Evolutionary conservation across 2,113 vertebrate genomes (phyloP).

Genomic region (Hyperoodon ampullatus): DNA sequence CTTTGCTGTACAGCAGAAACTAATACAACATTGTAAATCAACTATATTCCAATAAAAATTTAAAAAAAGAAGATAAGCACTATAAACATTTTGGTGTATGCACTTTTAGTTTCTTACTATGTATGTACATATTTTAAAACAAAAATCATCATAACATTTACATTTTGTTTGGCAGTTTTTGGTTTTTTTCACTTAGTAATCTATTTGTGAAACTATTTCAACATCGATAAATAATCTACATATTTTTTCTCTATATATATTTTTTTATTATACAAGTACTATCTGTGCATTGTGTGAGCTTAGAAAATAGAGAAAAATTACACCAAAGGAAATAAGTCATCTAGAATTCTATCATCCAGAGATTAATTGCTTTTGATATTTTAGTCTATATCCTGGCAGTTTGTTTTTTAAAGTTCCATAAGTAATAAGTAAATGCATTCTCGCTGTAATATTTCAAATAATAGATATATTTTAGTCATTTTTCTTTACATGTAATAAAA

Average conservation of each 20-base stretch:
- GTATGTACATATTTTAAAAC: not conserved
- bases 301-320: not conserved
- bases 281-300: not conserved
- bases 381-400: not conserved
- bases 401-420: not conserved
- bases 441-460: not conserved
- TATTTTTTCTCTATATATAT: not conserved
- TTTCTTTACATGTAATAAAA: not conserved
- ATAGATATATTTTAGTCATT: not conserved
- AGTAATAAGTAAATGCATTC: not conserved
- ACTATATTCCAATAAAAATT: not conserved
- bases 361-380: not conserved
- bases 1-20: not conserved
- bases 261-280: not conserved
- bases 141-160: constrained; percentile 18
- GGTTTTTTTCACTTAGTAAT: not conserved
- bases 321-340: not conserved
- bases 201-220: not conserved
- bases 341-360: not conserved
- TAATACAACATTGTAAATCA: not conserved
- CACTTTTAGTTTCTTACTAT: not conserved
- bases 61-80: not conserved
- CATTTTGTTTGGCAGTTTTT: not conserved
- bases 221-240: not conserved
- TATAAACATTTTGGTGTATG: not conserved